Percentiles rank a stretch among this genome's conserved stretches.
These are phyloP conservation scores for Pseudochirops corinnae DNA, from an alignment of 2,797 vertebrate species.

Conservation along the genomic window DNA sequence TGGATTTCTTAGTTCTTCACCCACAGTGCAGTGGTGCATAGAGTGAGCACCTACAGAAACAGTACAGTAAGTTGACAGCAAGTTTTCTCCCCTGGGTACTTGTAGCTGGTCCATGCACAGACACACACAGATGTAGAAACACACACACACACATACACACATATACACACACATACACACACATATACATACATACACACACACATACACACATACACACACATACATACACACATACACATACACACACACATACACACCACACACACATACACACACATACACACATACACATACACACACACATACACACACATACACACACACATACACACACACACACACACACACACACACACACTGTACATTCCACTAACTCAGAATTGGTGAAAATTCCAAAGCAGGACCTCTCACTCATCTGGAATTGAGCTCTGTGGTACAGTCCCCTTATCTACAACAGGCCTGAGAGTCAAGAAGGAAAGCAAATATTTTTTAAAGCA, in stretches of 20 bases:
- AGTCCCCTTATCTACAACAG: neutral
- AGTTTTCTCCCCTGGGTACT: neutral
- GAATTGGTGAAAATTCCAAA: neutral
- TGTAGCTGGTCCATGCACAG: too few species aligned
- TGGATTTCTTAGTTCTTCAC: neutral
- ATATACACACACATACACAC: too few species aligned
- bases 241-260: too few species aligned
- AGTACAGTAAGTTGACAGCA: neutral
- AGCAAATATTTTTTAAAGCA: neutral
- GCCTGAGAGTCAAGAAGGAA: neutral
- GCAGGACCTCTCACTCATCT: neutral
- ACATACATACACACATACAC: too few species aligned
- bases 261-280: too few species aligned
- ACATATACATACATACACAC: too few species aligned
- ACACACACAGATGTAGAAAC: neutral
- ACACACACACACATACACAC: too few species aligned
- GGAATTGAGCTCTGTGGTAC: neutral
- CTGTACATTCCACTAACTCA: neutral
- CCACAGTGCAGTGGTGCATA: neutral
- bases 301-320: neutral
- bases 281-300: neutral
- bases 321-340: too few species aligned
- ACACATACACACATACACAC: too few species aligned
- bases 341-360: too few species aligned
- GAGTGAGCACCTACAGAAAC: neutral